Conservation (phyloP, 2,888 invertebrate species). For the Philereme vetulata region DNA sequence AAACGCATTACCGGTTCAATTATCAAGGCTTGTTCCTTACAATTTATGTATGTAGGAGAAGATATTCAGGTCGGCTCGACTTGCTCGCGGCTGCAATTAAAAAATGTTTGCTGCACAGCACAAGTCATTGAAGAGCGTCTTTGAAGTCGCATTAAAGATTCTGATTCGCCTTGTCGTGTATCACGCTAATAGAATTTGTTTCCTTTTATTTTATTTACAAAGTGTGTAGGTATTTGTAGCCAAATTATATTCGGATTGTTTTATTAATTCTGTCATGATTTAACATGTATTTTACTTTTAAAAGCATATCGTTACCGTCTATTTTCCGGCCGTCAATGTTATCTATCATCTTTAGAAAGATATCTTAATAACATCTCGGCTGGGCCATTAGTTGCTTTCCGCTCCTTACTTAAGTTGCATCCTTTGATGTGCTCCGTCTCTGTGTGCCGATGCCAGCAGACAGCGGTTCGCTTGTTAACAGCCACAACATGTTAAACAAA, state of each 20-base stretch:
- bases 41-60: constrained; percentile 38
- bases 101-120: constrained; percentile 41
- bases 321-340: constrained; percentile 21
- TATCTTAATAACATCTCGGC: constrained; percentile 17
- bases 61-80: constrained; percentile 57
- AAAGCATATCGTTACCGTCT: constrained; percentile 1
- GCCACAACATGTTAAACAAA: constrained; percentile 53
- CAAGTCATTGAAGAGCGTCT: constrained; percentile 48
- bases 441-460: constrained; percentile 49
- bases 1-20: constrained; percentile 49
- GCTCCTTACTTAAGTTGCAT: constrained; percentile 54
- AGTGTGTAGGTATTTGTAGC: not conserved
- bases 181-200: constrained; percentile 5
- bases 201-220: constrained; percentile 6
- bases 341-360: constrained; percentile 17
- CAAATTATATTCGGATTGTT: not conserved
- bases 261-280: not conserved
- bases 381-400: constrained; percentile 39
- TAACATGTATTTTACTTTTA: constrained; percentile 2
- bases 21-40: constrained; percentile 47
- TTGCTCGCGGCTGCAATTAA: constrained; percentile 55
- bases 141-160: constrained; percentile 11
- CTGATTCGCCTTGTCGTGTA: not conserved
- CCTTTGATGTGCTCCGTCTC: constrained; percentile 56
- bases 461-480: constrained; percentile 64